Evolutionary conservation across 2,113 vertebrate genomes (phyloP).

Genomic region (Peromyscus californicus): DNA sequence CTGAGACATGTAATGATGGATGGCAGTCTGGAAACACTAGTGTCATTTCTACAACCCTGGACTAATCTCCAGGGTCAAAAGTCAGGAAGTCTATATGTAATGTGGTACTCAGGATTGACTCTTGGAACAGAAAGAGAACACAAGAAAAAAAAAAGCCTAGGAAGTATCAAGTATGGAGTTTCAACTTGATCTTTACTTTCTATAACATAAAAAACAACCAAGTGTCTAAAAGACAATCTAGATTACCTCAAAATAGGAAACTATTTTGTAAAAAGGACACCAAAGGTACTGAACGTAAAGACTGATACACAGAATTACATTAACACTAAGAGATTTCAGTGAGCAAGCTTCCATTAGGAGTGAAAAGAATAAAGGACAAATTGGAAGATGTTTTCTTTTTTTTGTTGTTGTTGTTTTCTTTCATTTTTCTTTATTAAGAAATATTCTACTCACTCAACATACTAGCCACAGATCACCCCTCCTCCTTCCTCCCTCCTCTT

Average conservation of each 20-base stretch:
- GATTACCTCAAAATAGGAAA: background rate
- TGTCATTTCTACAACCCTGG: constrained; percentile 10
- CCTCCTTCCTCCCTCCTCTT: too few relatives aligned
- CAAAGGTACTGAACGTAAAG: background rate
- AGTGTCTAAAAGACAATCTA: background rate
- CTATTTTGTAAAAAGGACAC: background rate
- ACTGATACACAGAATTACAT: background rate
- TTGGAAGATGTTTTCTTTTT: background rate
- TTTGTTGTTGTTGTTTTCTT: too few relatives aligned
- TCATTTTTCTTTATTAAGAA: too few relatives aligned
- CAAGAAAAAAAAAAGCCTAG: background rate
- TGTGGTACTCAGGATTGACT: background rate
- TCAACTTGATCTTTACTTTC: background rate
- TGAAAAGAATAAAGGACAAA: background rate
- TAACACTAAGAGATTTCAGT: background rate
- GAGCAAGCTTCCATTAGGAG: background rate
- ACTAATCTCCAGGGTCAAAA: constrained; percentile 54
- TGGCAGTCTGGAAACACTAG: background rate
- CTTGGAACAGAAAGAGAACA: constrained; percentile 26
- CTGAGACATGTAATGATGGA: background rate
- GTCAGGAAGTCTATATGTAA: background rate
- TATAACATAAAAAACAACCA: background rate
- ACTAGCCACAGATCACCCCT: too few relatives aligned
- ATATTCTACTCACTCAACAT: too few relatives aligned
- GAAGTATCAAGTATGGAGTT: background rate